Evolutionary conservation across 2,888 invertebrate genomes (phyloP).

Genomic region (Orgyia antiqua): DNA sequence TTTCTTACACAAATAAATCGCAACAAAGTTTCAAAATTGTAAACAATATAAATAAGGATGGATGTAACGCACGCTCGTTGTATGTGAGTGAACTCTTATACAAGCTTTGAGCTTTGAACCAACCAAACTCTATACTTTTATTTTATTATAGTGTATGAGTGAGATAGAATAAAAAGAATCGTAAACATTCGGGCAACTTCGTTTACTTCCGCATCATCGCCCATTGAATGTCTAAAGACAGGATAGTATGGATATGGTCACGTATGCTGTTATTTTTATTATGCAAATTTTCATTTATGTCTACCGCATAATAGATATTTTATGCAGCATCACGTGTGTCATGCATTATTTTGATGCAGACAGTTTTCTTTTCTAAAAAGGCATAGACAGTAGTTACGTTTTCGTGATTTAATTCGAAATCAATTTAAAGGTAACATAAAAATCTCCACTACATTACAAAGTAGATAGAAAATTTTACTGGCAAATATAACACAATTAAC

Average conservation of each 20-base stretch:
- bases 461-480: no score
- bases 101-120: constrained; percentile 42
- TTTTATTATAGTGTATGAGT: constrained; percentile 56
- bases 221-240: constrained; percentile 40
- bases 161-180: constrained; percentile 56
- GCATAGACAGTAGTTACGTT: no score
- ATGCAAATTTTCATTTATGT: constrained; percentile 16
- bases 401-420: no score
- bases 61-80: constrained; percentile 22
- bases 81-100: constrained; percentile 30
- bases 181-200: constrained; percentile 60
- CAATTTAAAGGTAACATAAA: no score
- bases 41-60: constrained; percentile 27
- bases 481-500: no score
- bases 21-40: constrained; percentile 51
- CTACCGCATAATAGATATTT: constrained; percentile 1
- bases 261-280: constrained; percentile 8
- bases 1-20: constrained; percentile 48
- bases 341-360: constrained; percentile 6
- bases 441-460: no score
- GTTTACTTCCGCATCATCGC: constrained; percentile 50
- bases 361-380: background rate
- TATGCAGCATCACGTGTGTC: constrained; percentile 9
- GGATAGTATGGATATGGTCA: constrained; percentile 35
- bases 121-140: constrained; percentile 28